These are phyloP conservation scores for Melanotaenia duboulayi DNA, from an alignment of 2,113 vertebrate species.

Conservation along the genomic window DNA sequence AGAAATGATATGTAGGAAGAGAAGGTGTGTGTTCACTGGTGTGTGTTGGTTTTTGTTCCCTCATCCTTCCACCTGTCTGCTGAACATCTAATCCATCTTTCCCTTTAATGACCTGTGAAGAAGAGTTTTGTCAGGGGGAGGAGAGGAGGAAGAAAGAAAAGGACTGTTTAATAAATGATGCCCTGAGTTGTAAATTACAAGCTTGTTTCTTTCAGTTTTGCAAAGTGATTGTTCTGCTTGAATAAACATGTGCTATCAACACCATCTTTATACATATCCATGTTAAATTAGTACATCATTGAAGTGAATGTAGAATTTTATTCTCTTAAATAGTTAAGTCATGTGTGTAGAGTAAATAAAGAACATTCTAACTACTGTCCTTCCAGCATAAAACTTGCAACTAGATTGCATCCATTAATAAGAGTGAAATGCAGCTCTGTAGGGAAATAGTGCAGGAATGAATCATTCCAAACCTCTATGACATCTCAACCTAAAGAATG, in stretches of 20 bases:
- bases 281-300: no score
- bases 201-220: neutral
- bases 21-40: constrained; percentile 36
- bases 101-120: constrained; percentile 57
- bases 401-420: no score
- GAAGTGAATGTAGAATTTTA: no score
- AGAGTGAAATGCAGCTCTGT: neutral
- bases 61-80: constrained; percentile 19
- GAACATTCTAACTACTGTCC: no score
- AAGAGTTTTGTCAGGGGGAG: constrained; percentile 14
- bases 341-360: no score
- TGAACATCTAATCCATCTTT: constrained; percentile 11
- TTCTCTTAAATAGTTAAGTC: no score
- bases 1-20: constrained; percentile 10
- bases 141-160: neutral
- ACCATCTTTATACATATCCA: no score
- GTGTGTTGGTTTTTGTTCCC: constrained; percentile 40
- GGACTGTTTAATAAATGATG: neutral
- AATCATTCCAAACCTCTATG: neutral
- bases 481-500: neutral
- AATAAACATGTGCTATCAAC: neutral
- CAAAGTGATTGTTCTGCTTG: neutral
- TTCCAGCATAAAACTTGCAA: no score
- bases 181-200: neutral
- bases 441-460: neutral